A percentile compares a stretch with the other conserved stretches of the same genome.
phyloP scores from a whole-genome alignment of 1,140 invertebrate species.

The Brachionus angularis region DNA sequence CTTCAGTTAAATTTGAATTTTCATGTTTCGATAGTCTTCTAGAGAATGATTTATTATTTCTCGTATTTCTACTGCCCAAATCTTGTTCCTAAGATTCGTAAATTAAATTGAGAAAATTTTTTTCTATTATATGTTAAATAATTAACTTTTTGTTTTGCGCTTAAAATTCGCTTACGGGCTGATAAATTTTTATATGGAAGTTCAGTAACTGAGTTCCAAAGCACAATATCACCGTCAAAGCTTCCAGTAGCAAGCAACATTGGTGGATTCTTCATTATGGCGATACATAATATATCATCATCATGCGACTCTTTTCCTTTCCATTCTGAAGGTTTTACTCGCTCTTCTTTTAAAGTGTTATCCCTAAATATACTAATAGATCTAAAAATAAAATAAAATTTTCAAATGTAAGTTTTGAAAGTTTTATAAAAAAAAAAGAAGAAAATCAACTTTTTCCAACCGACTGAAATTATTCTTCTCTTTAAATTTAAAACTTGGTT shows the following conservation, averaged over 20 bases:
- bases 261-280: constrained; percentile 56
- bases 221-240: constrained; percentile 71
- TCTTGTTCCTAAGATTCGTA: too few relatives aligned
- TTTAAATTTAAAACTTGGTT: constrained; percentile 54
- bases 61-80: too few relatives aligned
- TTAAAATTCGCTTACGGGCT: constrained; percentile 46
- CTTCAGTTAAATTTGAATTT: too few relatives aligned
- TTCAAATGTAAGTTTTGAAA: not conserved
- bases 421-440: too few relatives aligned
- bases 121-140: constrained; percentile 45
- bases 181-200: constrained; percentile 49
- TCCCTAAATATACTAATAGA: constrained; percentile 53
- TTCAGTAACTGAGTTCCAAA: constrained; percentile 64
- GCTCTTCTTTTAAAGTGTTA: constrained; percentile 50
- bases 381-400: not conserved
- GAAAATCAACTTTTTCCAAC: constrained; percentile 57
- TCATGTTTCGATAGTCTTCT: too few relatives aligned
- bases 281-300: constrained; percentile 69
- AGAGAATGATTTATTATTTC: too few relatives aligned
- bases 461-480: constrained; percentile 52
- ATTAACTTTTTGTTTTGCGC: constrained; percentile 47
- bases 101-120: too few relatives aligned
- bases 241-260: constrained; percentile 66
- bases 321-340: constrained; percentile 54
- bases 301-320: constrained; percentile 61